Evolutionary conservation across 2,888 invertebrate genomes (phyloP).

Genomic region (Julus scanicus): DNA sequence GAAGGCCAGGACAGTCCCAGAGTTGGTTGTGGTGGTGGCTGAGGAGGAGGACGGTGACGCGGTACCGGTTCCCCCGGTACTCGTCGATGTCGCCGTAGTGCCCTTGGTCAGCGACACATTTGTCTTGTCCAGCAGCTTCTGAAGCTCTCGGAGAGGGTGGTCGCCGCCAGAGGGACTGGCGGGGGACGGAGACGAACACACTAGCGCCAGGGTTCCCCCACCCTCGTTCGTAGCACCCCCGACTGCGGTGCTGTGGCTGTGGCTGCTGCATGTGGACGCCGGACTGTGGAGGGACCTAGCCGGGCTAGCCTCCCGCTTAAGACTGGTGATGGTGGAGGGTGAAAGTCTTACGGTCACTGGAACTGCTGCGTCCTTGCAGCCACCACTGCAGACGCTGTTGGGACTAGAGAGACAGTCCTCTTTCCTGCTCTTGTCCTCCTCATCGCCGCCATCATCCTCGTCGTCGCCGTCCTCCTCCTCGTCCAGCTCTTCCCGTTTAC

Average conservation of each 20-base stretch:
- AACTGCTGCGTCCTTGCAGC: neutral
- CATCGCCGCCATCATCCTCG: conserved; percentile 43
- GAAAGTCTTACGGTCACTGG: conserved; percentile 20
- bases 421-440: conserved; percentile 48
- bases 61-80: conserved; percentile 62
- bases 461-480: conserved; percentile 44
- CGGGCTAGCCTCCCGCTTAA: conserved; percentile 50
- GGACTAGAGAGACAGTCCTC: conserved; percentile 48
- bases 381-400: neutral
- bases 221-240: conserved; percentile 70
- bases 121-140: conserved; percentile 95
- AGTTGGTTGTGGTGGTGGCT: conserved; percentile 63
- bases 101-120: conserved; percentile 70
- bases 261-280: conserved; percentile 52
- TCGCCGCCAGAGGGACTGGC: conserved; percentile 65
- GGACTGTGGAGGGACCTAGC: conserved; percentile 53
- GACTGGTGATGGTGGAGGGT: conserved; percentile 49
- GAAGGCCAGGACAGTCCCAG: conserved; percentile 87
- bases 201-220: conserved; percentile 63
- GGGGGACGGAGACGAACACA: conserved; percentile 55
- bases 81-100: conserved; percentile 61
- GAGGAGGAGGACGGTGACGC: conserved; percentile 55
- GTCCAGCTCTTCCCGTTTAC: neutral
- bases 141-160: conserved; percentile 92
- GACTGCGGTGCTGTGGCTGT: conserved; percentile 64